phyloP scores from a whole-genome alignment of 2,888 invertebrate genomes.

The Auanema sp. region DNA sequence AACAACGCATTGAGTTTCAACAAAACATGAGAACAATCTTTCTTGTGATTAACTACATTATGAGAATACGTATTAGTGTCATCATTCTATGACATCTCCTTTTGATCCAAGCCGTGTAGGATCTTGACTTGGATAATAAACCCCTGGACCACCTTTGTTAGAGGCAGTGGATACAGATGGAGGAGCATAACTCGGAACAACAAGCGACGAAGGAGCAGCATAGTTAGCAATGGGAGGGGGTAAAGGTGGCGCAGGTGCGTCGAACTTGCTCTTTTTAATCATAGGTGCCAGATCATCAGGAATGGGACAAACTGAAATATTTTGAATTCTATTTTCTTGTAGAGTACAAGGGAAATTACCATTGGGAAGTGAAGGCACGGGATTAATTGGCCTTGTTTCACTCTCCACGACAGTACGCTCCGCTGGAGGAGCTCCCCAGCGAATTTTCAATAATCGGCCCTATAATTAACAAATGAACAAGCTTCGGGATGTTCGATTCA shows the following conservation, averaged over 20 bases:
- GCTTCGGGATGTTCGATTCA: background rate
- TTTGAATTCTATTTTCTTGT: too few relatives aligned
- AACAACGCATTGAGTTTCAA: too few relatives aligned
- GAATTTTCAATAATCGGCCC: slow-evolving; percentile 88
- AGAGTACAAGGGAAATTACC: too few relatives aligned
- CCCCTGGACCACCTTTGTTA: slow-evolving; percentile 35
- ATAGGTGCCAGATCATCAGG: slow-evolving; percentile 41
- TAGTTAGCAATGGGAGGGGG: slow-evolving; percentile 64
- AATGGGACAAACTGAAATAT: slow-evolving; percentile 25
- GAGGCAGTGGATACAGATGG: background rate
- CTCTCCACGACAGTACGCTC: slow-evolving; percentile 60
- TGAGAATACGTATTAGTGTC: background rate
- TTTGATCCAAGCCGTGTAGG: slow-evolving; percentile 72
- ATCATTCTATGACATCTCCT: slow-evolving; percentile 51
- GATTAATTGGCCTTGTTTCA: slow-evolving; percentile 38
- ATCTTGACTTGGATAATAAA: slow-evolving; percentile 96
- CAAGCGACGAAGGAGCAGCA: slow-evolving; percentile 65
- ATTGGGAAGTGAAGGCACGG: slow-evolving; percentile 55
- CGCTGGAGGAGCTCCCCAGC: slow-evolving; percentile 96
- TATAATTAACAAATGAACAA: slow-evolving; percentile 13
- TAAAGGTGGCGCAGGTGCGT: slow-evolving; percentile 66
- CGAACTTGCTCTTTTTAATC: slow-evolving; percentile 27
- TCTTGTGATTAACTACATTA: too few relatives aligned
- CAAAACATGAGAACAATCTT: too few relatives aligned
- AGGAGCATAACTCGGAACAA: slow-evolving; percentile 35